These are phyloP conservation scores for Toxostoma redivivum DNA, from an alignment of 2,113 vertebrate species.

Conservation along the genomic window DNA sequence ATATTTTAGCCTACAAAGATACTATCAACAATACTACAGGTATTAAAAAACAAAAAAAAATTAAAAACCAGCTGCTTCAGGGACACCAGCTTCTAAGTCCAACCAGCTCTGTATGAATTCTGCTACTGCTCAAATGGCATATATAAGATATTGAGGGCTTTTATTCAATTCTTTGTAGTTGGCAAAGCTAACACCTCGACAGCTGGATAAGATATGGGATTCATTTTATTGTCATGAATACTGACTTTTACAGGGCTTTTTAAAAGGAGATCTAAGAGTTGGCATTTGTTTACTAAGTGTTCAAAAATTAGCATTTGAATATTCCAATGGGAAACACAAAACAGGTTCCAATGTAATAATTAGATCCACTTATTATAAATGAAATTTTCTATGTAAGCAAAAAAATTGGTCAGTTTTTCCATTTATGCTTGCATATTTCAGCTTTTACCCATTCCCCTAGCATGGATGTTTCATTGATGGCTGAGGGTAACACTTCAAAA, in stretches of 20 bases:
- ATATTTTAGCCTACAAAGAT: not conserved
- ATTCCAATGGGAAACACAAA: conserved; percentile 9
- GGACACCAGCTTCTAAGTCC: not conserved
- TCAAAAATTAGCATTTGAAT: not conserved
- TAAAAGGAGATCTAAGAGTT: not conserved
- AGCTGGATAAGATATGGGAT: not conserved
- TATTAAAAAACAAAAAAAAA: not conserved
- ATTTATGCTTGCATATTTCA: conserved; percentile 56
- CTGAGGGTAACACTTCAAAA: conserved; percentile 82
- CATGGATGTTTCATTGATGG: conserved; percentile 67
- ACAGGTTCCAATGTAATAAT: not conserved
- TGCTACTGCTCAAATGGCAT: not conserved
- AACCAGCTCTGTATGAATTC: not conserved
- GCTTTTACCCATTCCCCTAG: conserved; percentile 38
- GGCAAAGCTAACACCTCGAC: not conserved
- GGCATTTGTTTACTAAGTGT: not conserved
- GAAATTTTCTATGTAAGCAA: not conserved
- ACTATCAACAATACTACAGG: not conserved
- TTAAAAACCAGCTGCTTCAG: not conserved
- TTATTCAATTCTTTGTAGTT: not conserved
- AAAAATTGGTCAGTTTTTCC: conserved; percentile 49
- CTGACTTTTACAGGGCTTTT: not conserved
- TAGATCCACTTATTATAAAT: not conserved
- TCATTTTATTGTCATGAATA: not conserved
- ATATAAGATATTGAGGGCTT: rapidly evolving